A percentile compares a stretch with the other conserved stretches of the same genome.
Evolutionary conservation across 2,113 vertebrate species (phyloP).

Genomic region (Euleptes europaea): DNA sequence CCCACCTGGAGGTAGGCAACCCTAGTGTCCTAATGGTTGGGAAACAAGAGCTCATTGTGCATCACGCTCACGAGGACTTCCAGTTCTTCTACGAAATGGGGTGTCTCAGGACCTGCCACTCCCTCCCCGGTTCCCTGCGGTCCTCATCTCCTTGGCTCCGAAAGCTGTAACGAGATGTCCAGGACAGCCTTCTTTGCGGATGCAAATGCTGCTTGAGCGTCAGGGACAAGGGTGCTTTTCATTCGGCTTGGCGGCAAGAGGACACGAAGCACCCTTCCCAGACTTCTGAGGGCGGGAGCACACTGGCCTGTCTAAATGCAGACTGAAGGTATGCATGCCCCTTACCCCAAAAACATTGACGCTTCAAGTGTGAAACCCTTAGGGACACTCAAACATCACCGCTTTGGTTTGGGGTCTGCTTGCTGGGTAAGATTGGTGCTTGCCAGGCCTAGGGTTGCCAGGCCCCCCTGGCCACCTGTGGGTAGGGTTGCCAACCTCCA

Average conservation of each 20-base stretch:
- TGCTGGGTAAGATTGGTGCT: too few relatives aligned
- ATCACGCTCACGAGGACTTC: neutral
- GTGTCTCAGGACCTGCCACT: neutral
- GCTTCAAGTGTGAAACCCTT: too few relatives aligned
- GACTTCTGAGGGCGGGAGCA: neutral
- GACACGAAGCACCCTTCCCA: neutral
- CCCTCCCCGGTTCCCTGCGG: neutral
- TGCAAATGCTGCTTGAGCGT: neutral
- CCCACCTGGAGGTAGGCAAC: too few relatives aligned
- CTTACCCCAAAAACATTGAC: too few relatives aligned
- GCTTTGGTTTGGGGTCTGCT: too few relatives aligned
- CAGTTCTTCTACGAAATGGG: neutral
- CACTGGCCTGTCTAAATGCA: neutral
- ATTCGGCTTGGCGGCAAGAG: neutral
- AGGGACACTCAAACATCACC: too few relatives aligned
- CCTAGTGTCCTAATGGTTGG: neutral
- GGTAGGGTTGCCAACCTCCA: too few relatives aligned
- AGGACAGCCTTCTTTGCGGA: neutral
- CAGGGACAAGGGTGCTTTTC: neutral
- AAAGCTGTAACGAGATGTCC: constrained; percentile 4
- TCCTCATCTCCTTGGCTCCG: neutral
- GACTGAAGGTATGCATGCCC: too few relatives aligned
- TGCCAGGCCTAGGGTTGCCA: too few relatives aligned
- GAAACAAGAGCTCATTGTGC: neutral
- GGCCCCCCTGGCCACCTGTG: too few relatives aligned